Base-by-base conservation (phyloP, 1,140 invertebrate species). In the Lysiphlebus fabarum region DNA sequence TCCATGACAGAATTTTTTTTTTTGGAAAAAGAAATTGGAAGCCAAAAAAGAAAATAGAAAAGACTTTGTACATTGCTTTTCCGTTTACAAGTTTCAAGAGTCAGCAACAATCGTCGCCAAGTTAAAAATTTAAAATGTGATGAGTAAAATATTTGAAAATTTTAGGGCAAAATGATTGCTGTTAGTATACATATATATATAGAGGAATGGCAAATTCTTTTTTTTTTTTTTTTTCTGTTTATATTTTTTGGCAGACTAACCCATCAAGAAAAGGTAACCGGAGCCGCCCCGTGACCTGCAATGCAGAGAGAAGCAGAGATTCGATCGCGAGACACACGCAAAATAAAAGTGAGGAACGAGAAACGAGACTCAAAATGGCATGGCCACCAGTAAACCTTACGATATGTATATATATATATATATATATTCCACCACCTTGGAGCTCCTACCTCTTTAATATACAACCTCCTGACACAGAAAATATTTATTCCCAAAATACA, bases 261-360 rank as follows among this genome's bases (percentile, higher is more conserved):
- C 34, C 54, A 17, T 44, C 43, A 9, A 43, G 33, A 17, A 43
- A 45, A 36, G 54, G 55, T 49, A 57, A 57, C 55, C 40, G 55
- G 55, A 57, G 51, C 33, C 49, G 49, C 42, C 36, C 50, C 42
- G 58, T 51, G 34, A 51, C 58, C 40, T 55, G 45, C 49, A n/a
- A 49, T 51, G 42, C 48, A 17, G 37, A 14, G 47, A 49, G 34
- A 14, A 42, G 53, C 42, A 61, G 53, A 61, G 59, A 61, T 61
- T 61, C 53, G 53, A 48, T 44, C 53, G 53, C 34, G n/a, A 11
- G 33, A 33, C 53, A 60, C 56, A 56, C 59, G 54, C 47, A 51
- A 57, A 26, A 26, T 26, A 26, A 26, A 59, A 59, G 57, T 53
- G 57, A 53, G 51, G 45, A 43, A 54, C 47, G 47, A 56, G 44